Percentiles rank a stretch among this genome's conserved stretches.
phyloP scores from a whole-genome alignment of 1,140 invertebrate species.

The Papilio machaon region DNA sequence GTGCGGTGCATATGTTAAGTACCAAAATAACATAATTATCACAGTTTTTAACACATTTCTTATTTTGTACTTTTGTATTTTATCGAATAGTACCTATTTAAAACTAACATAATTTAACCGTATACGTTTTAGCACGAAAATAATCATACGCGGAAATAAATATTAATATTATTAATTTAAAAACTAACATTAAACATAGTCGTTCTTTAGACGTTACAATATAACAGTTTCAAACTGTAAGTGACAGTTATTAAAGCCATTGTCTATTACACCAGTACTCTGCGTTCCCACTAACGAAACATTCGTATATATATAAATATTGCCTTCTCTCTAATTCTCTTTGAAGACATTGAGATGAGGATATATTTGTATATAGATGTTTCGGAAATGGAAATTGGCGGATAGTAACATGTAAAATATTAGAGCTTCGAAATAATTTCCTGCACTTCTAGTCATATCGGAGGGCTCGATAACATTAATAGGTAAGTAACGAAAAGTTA shows the following conservation, averaged over 20 bases:
- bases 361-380: neutral
- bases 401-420: too few species aligned
- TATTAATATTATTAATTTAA: neutral
- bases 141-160: neutral
- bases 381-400: too few species aligned
- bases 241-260: neutral
- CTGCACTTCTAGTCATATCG: neutral
- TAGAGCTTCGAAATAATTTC: neutral
- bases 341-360: neutral
- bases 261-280: neutral
- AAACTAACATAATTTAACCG: neutral
- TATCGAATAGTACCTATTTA: neutral
- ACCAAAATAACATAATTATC: slow-evolving; percentile 23
- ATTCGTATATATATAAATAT: too few species aligned
- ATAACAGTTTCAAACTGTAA: neutral
- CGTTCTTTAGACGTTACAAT: neutral
- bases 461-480: neutral
- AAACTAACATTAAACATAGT: neutral
- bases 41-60: slow-evolving; percentile 17
- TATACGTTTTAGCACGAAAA: neutral
- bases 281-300: too few species aligned
- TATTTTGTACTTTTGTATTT: slow-evolving; percentile 13
- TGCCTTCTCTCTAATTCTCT: too few species aligned
- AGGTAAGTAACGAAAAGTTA: neutral
- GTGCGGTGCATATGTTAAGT: slow-evolving; percentile 14